A percentile compares a stretch with the other conserved stretches of the same genome.
Evolutionary conservation across 2,113 vertebrate genomes (phyloP).

Genomic region (Apistogramma diplotaenia): DNA sequence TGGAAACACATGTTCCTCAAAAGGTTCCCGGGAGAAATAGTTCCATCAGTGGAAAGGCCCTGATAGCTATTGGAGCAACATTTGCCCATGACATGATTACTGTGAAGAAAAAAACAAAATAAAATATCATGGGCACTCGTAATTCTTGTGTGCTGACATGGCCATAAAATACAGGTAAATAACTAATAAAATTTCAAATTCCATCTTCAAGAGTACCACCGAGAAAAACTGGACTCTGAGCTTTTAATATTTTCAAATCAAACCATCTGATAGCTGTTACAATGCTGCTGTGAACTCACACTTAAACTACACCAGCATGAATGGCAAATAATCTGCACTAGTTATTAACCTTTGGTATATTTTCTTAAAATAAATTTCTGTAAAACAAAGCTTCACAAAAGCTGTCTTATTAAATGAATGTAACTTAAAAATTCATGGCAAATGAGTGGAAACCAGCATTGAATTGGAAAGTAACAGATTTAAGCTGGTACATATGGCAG

Average conservation of each 20-base stretch:
- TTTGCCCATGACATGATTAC: neutral
- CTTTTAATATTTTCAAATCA: neutral
- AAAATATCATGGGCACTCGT: conserved; percentile 15
- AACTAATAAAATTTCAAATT: neutral
- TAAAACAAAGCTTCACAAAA: conserved; percentile 9
- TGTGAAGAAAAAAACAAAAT: conserved; percentile 17
- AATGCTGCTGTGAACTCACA: neutral
- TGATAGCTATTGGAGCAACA: neutral
- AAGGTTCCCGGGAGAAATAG: neutral
- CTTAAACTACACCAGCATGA: neutral
- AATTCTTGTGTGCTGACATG: conserved; percentile 32
- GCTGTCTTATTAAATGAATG: neutral
- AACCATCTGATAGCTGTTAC: neutral
- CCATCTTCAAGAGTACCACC: neutral
- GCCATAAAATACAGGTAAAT: neutral
- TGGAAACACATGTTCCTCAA: neutral
- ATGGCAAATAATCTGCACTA: conserved; percentile 10
- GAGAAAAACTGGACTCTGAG: neutral
- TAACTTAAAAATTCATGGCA: neutral
- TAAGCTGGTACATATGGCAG: conserved; percentile 17
- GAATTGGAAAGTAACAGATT: conserved; percentile 6
- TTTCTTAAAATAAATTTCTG: conserved; percentile 16
- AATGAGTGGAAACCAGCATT: conserved; percentile 5
- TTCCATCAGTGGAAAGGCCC: neutral
- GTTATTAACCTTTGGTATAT: conserved; percentile 45